Evolutionary conservation across 2,113 vertebrate genomes (phyloP), one percentile per base, ranked within the genome.

Genomic region (Pterocles orientalis): DNA sequence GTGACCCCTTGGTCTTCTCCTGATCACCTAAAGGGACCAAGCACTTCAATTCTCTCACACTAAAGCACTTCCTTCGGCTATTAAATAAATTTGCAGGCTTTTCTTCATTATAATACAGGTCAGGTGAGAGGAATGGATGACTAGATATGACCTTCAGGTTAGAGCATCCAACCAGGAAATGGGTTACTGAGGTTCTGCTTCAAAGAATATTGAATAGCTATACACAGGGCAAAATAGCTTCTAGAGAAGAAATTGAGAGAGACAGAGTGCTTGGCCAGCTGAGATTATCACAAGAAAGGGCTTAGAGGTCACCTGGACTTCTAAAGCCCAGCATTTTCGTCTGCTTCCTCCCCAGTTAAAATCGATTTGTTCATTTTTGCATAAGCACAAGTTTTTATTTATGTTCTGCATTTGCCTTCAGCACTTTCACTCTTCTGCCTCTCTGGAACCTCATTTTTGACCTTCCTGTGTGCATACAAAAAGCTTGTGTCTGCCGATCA

Each of bases 141-240:
- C 83, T 76, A 56, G 77, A 31, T 60, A 72, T 20, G 86, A 92
- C 91, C 92, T 95, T 95, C 91, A 95, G 83, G 91, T 89, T 69
- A 48, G 36, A 92, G 73, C 77, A 89, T 87, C 92, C 91, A 95
- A 86, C 73, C 86, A 95, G 61, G 72, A 96, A 95, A 97, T 87
- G 84, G 81, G 53, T 84, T 96, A 92, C 57, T 45, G 45, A 89
- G 33, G 91, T 89, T 95, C 83, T 94, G 81, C 95, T 96, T 94
- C 91, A 86, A 86, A 88, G 91, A 89, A 84, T 64, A 94, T 94
- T 89, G 89, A 91, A 36, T 73, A 93, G 69, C 89, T 73, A 34
- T 23, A 68, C 33, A 76, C 10, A 71, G n/a, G 78, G 57, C 18
- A 87, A 91, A 94, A 89, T 23, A 78, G 57, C 57, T 86, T 87